Percentiles rank a stretch among this genome's conserved stretches.
These are phyloP conservation scores for Thamnaconus septentrionalis DNA, from an alignment of 2,113 vertebrate species.

Conservation along the genomic window DNA sequence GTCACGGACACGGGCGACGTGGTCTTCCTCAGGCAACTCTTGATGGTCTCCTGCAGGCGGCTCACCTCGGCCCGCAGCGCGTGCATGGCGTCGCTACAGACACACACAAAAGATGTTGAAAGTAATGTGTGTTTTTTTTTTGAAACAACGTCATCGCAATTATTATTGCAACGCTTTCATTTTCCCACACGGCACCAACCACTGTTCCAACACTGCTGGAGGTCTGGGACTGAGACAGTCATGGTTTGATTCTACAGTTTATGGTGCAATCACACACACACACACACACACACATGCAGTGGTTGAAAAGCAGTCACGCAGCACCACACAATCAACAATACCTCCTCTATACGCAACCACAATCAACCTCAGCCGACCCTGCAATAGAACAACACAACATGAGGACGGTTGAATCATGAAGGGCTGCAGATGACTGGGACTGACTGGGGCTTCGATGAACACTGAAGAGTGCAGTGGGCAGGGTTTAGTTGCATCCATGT, in stretches of 20 bases:
- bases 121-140: not conserved
- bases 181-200: not conserved
- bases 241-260: too few relatives aligned
- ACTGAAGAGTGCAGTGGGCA: too few relatives aligned
- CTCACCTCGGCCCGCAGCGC: constrained; percentile 80
- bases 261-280: not conserved
- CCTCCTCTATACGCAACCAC: constrained; percentile 47
- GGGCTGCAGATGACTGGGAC: too few relatives aligned
- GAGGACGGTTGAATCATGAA: not conserved
- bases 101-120: not conserved
- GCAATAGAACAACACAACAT: constrained; percentile 36
- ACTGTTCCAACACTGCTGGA: not conserved
- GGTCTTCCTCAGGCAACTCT: constrained; percentile 68
- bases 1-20: constrained; percentile 1
- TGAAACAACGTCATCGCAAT: not conserved
- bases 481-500: too few relatives aligned
- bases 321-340: constrained; percentile 45
- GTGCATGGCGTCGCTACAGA: constrained; percentile 78
- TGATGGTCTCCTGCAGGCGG: constrained; percentile 71
- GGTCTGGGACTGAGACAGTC: not conserved
- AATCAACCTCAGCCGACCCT: constrained; percentile 47
- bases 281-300: not conserved
- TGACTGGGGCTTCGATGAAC: too few relatives aligned
- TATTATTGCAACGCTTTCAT: not conserved
- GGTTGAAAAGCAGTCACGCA: constrained; percentile 20